Percentiles rank a stretch among this genome's conserved stretches.
phyloP scores from a whole-genome alignment of 2,888 invertebrate species.

The Cataglyphis cursor region DNA sequence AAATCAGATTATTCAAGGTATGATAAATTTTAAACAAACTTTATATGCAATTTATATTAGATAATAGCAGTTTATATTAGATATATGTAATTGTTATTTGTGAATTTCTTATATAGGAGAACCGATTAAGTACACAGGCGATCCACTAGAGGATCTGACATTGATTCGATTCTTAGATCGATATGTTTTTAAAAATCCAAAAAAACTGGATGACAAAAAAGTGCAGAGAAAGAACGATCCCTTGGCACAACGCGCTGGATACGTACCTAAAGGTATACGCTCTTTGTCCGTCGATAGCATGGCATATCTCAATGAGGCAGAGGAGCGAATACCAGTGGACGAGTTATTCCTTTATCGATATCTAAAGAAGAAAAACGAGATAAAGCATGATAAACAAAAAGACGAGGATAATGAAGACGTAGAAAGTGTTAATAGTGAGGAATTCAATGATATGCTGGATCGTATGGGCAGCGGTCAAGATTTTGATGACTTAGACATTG shows the following conservation, averaged over 20 bases:
- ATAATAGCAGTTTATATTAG: neutral
- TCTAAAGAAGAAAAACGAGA: conserved; percentile 75
- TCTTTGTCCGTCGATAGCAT: conserved; percentile 92
- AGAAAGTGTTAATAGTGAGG: conserved; percentile 86
- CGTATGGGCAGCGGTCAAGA: conserved; percentile 82
- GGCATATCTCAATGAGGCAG: conserved; percentile 90
- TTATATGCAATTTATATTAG: neutral
- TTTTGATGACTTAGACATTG: conserved; percentile 89
- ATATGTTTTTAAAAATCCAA: conserved; percentile 98
- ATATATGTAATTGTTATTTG: neutral
- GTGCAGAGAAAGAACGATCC: conserved; percentile 89
- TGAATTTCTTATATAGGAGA: conserved; percentile 87
- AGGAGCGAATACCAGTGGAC: conserved; percentile 94
- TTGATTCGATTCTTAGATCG: conserved; percentile 96
- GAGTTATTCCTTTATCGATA: conserved; percentile 94
- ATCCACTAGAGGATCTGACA: conserved; percentile 97
- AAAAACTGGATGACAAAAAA: conserved; percentile 88
- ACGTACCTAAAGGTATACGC: conserved; percentile 91
- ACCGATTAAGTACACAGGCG: conserved; percentile 94
- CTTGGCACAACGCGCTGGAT: conserved; percentile 90
- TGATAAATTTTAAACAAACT: neutral
- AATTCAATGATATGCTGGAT: conserved; percentile 88
- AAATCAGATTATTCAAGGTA: conserved; percentile 91
- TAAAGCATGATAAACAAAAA: conserved; percentile 74
- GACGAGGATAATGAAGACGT: conserved; percentile 87